Evolutionary conservation across 2,888 invertebrate species (phyloP).

Genomic region (Tenthredo distinguenda): DNA sequence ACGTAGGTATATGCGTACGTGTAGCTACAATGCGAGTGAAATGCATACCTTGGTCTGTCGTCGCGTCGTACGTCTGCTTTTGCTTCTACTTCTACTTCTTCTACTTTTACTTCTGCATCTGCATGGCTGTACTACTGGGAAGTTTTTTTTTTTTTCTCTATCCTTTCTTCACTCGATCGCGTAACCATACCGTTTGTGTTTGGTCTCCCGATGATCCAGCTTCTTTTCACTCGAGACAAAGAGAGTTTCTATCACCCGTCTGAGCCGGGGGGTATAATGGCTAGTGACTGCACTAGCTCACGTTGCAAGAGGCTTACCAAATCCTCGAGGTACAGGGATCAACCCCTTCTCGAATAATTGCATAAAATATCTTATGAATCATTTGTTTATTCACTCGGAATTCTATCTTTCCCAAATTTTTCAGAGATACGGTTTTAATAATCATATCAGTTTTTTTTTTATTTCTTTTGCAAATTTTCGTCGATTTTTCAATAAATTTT

Average conservation of each 20-base stretch:
- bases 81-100: background rate
- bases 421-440: no score
- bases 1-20: background rate
- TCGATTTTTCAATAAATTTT: no score
- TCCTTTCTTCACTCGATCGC: background rate
- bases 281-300: background rate
- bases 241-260: slow-evolving; percentile 14
- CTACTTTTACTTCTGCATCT: background rate
- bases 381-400: no score
- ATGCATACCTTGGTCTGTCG: background rate
- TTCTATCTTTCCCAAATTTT: no score
- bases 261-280: background rate
- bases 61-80: background rate
- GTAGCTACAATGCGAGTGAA: background rate
- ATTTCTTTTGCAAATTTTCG: no score
- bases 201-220: slow-evolving; percentile 36
- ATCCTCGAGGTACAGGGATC: background rate
- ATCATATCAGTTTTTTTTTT: no score
- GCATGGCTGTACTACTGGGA: background rate
- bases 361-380: no score
- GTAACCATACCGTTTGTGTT: slow-evolving; percentile 25
- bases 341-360: background rate
- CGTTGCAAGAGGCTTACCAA: background rate
- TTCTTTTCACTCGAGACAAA: slow-evolving; percentile 41
- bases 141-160: background rate